Evolutionary conservation across 1,140 invertebrate genomes (phyloP), one percentile per base, ranked within the genome.

Genomic region (Dolichoris vasculosae): DNA sequence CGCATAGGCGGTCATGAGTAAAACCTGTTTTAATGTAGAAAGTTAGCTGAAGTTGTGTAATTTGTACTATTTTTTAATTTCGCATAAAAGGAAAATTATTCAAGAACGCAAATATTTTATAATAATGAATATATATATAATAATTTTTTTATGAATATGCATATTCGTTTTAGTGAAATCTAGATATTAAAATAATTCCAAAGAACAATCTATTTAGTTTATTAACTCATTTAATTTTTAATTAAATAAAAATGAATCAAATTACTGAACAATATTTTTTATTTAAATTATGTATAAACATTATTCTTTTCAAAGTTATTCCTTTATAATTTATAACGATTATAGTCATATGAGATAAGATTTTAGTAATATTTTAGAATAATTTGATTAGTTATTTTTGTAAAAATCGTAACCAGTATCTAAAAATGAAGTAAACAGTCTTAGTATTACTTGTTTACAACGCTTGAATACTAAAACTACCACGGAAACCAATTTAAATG

Each of bases 21-120:
- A 67, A 67, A 67, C 64, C 64, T 32, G 64, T 35, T 69, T 69
- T 69, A 69, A 17, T 20, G 35, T 69, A 38, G 67, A 69, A 69
- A 38, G 67, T 69, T 69, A 35, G 4, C 67, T 20, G 3, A 69
- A 69, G 8, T 69, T 69, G 35, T 38, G 35, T 69, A 40, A 40
- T 40, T 69, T 69, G 38, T 69, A 69, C 6, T 17, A 15, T 7
- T 35, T 69, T 69, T 67, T 35, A 15, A 67, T 35, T 67, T 69
- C 35, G 20, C 35, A 23, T 69, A 69, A 69, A 69, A 69, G 20
- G 55, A 38, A 7, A 38, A 20, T 38, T 69, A 69, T 69, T 0
- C 15, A 38, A 64, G 32, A 69, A 20, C 11, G 2, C 2, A 38
- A 69, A 30, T 3, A 38, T 69, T 40, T 69, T 69, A 38, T 69